Evolutionary conservation across 2,797 vertebrate species (phyloP).

Genomic region (Ibycter americanus): DNA sequence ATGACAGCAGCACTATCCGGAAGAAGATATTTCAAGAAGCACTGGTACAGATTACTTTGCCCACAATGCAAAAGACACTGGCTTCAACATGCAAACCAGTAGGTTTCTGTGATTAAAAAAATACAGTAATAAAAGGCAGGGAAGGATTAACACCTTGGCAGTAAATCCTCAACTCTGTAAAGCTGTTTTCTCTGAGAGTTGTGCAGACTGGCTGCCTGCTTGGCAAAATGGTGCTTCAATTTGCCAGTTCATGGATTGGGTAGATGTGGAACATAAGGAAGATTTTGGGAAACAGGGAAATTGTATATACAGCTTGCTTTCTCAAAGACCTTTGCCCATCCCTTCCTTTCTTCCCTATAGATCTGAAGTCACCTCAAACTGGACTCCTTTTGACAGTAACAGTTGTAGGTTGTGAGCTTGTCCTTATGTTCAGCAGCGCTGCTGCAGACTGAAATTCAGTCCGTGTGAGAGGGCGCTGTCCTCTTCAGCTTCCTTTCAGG

Average conservation of each 20-base stretch:
- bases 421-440: background rate
- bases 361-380: background rate
- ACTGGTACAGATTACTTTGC: constrained; percentile 87
- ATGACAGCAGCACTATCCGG: constrained; percentile 92
- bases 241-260: background rate
- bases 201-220: background rate
- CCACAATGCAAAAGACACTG: constrained; percentile 86
- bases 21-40: constrained; percentile 90
- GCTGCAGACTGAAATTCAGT: background rate
- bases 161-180: background rate
- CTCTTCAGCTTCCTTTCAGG: background rate
- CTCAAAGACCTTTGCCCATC: background rate
- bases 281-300: background rate
- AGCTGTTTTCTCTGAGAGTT: background rate
- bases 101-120: constrained; percentile 51
- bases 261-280: background rate
- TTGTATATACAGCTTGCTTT: background rate
- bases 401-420: background rate
- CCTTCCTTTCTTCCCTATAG: background rate
- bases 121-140: background rate
- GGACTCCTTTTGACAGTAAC: background rate
- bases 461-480: background rate
- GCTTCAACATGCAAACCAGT: constrained; percentile 84
- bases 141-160: background rate
- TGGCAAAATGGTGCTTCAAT: background rate